phyloP scores from a whole-genome alignment of 2,888 invertebrate species.

The Ichneumoninae sp. region DNA sequence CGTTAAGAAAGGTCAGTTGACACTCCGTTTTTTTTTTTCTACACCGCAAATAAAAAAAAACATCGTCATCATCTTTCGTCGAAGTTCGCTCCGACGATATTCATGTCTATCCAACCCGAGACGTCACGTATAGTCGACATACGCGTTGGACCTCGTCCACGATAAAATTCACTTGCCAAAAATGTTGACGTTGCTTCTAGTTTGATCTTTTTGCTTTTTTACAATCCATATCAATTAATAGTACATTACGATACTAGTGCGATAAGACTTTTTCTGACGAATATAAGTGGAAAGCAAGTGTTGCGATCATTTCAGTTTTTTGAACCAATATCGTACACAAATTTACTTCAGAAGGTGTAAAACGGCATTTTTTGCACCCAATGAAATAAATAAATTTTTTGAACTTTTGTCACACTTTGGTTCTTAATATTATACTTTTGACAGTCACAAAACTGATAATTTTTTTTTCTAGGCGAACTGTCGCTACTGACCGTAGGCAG shows the following conservation, averaged over 20 bases:
- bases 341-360: no score
- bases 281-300: no score
- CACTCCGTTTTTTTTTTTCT: conserved; percentile 16
- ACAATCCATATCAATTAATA: neutral
- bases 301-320: neutral
- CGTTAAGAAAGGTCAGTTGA: conserved; percentile 85
- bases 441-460: neutral
- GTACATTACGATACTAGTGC: no score
- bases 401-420: no score
- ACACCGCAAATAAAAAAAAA: no score
- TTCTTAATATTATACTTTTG: neutral
- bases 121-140: conserved; percentile 4
- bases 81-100: neutral
- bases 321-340: neutral
- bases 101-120: neutral
- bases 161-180: conserved; percentile 47
- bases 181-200: conserved; percentile 11
- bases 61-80: neutral
- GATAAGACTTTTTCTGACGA: no score
- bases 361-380: no score
- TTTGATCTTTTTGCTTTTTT: neutral
- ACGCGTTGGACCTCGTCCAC: conserved; percentile 54
- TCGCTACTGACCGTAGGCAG: conserved; percentile 85
- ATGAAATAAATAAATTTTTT: neutral
- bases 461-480: conserved; percentile 79